A percentile compares a stretch with the other conserved stretches of the same genome.
Evolutionary conservation across 1,140 invertebrate species (phyloP).

Genomic region (Drosophila sp.): DNA sequence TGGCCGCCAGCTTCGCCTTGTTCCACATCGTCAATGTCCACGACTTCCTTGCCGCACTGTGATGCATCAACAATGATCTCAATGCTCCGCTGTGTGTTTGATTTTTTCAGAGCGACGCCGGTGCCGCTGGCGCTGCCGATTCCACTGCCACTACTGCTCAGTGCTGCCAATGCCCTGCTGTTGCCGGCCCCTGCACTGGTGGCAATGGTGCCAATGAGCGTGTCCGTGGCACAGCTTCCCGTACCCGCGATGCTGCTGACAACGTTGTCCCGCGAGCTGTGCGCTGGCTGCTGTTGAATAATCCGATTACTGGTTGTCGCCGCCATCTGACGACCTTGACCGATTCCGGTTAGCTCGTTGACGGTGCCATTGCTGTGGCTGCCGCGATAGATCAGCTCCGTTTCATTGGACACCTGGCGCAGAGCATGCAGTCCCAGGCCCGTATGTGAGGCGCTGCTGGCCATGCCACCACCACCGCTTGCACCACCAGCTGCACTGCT

Average conservation of each 20-base stretch:
- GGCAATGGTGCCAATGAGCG: slow-evolving; percentile 74
- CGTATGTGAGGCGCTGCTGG: slow-evolving; percentile 76
- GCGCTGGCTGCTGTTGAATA: slow-evolving; percentile 66
- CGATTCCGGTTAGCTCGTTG: slow-evolving; percentile 54
- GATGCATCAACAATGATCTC: slow-evolving; percentile 82
- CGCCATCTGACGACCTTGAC: slow-evolving; percentile 29
- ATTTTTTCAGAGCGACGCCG: slow-evolving; percentile 51
- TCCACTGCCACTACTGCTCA: not conserved
- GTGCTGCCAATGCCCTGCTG: slow-evolving; percentile 36
- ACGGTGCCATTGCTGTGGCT: slow-evolving; percentile 71
- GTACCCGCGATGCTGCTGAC: slow-evolving; percentile 69
- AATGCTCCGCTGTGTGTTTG: slow-evolving; percentile 75
- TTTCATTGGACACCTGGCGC: slow-evolving; percentile 79
- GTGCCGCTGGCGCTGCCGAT: not conserved
- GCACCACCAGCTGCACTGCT: slow-evolving; percentile 25
- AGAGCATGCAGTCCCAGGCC: slow-evolving; percentile 75
- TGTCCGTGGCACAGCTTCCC: slow-evolving; percentile 69
- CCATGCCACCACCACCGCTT: slow-evolving; percentile 37
- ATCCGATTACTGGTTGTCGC: slow-evolving; percentile 25
- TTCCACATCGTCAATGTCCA: slow-evolving; percentile 66
- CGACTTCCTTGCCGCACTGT: slow-evolving; percentile 65
- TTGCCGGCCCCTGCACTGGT: slow-evolving; percentile 39
- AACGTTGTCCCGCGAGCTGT: slow-evolving; percentile 40
- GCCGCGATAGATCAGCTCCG: slow-evolving; percentile 79
- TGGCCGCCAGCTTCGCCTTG: slow-evolving; percentile 69